Conservation (phyloP, 2,888 invertebrate species). For the Saturnia pavonia region DNA sequence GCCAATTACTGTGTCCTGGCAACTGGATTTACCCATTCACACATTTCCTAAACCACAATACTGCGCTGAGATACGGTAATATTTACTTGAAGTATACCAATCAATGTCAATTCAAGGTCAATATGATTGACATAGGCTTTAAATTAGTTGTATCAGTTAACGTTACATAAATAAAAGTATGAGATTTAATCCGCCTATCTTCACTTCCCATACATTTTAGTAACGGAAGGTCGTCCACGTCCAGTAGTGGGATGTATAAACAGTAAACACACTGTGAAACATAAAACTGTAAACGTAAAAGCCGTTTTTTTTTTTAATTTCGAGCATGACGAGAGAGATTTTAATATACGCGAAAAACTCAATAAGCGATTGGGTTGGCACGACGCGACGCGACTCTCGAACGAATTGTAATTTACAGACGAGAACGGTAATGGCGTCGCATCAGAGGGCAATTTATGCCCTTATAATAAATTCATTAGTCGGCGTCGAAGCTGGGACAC, state of each 20-base stretch:
- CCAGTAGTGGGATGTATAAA: not conserved
- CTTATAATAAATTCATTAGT: conserved; percentile 81
- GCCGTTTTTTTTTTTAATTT: conserved; percentile 1
- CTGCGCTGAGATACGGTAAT: too few species aligned
- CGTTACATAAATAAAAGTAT: too few species aligned
- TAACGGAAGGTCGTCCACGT: not conserved
- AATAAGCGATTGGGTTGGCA: conserved; percentile 67
- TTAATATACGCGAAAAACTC: conserved; percentile 64
- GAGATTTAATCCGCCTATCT: too few species aligned
- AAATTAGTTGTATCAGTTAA: too few species aligned
- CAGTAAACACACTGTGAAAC: not conserved
- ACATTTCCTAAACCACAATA: too few species aligned
- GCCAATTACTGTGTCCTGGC: too few species aligned
- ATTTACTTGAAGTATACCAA: too few species aligned
- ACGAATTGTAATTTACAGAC: conserved; percentile 77
- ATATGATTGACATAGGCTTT: too few species aligned
- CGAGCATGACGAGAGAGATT: conserved; percentile 30
- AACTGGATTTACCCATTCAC: too few species aligned
- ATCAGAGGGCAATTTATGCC: conserved; percentile 78
- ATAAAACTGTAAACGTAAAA: not conserved
- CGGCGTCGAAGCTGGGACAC: conserved; percentile 16
- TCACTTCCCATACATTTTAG: not conserved
- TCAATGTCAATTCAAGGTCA: too few species aligned
- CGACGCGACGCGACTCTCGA: conserved; percentile 41
- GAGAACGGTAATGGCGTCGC: conserved; percentile 72